Evolutionary conservation across 2,888 invertebrate genomes (phyloP), one percentile per base, ranked within the genome.

Genomic region (Nematopogon swammerdamellus): DNA sequence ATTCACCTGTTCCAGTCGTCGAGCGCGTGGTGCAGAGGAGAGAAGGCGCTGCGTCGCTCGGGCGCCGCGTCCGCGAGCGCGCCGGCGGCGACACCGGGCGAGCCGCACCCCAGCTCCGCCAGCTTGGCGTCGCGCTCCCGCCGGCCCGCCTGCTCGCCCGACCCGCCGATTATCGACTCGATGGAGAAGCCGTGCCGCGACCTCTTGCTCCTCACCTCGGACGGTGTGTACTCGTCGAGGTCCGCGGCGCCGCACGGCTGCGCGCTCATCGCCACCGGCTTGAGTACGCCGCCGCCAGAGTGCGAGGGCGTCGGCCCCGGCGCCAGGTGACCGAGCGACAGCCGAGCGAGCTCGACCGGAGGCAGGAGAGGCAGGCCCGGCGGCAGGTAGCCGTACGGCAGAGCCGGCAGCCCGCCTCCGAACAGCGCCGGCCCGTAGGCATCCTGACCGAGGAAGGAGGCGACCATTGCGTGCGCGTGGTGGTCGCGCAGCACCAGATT

Each of bases 1-100:
- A 29, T 83, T 85, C 85, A 87, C 80, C 87, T 87, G 59, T 80
- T 80, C 85, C 84, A 85, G 62, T 85, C 85, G 51, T 85, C 84
- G 17, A 81, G 75, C 50, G 82, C 74, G 18, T 67, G 70, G 55
- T 80, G 80, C 1, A 89, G 72, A 4, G 89, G 88, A 1, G 88
- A 88, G 64, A 90, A 89, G 8, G 89, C 89, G 54, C 79, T 79
- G 50, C 74, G 63, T 36, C 77, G 56, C 1, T 36, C 36, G 11
- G 75, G 74, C 62, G 77, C 76, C 11, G 63, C 54, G 4, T 59
- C 53, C 29, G 61, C 59, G 2, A 63, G 36, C 6, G 11, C 25
- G 19, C 19, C 46, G 46, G 45, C 18, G 19, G 2, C 11, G 46
- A 4, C 20, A 8, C 16, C 11, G 19, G 46, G 46, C 46, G 25